Conservation (phyloP, 2,888 invertebrate species). For the Achlya flavicornis region DNA sequence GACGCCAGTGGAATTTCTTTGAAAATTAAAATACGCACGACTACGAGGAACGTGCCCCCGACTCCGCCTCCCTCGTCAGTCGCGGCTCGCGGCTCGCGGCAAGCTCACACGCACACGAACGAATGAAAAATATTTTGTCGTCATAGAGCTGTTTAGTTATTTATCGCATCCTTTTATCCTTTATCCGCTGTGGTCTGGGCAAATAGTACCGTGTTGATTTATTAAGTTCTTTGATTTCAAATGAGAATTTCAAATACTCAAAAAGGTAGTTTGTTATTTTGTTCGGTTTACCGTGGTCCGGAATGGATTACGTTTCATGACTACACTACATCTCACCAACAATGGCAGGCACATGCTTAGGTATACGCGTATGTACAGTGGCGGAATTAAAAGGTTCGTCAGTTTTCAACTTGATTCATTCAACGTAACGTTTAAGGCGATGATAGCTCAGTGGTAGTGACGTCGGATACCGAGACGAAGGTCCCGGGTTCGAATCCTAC, state of each 20-base stretch:
- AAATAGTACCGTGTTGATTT: not conserved
- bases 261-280: no score
- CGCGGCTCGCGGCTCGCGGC: slow-evolving; percentile 1
- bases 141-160: slow-evolving; percentile 38
- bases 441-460: no score
- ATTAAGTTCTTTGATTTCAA: slow-evolving; percentile 4
- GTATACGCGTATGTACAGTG: no score
- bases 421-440: no score
- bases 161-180: slow-evolving; percentile 48
- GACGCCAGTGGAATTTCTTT: slow-evolving; percentile 63
- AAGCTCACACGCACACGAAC: not conserved
- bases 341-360: no score
- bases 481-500: no score
- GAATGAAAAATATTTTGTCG: slow-evolving; percentile 34
- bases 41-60: slow-evolving; percentile 11
- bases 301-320: no score
- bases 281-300: no score
- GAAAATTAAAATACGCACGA: slow-evolving; percentile 53
- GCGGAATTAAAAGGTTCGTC: no score
- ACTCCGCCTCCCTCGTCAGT: slow-evolving; percentile 18
- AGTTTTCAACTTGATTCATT: no score
- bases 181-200: slow-evolving; percentile 13
- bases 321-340: no score
- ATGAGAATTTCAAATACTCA: not conserved
- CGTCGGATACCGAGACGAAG: no score